Evolutionary conservation across 2,797 vertebrate species (phyloP), one percentile per base, ranked within the genome.

Genomic region (Sebastes oblongus): DNA sequence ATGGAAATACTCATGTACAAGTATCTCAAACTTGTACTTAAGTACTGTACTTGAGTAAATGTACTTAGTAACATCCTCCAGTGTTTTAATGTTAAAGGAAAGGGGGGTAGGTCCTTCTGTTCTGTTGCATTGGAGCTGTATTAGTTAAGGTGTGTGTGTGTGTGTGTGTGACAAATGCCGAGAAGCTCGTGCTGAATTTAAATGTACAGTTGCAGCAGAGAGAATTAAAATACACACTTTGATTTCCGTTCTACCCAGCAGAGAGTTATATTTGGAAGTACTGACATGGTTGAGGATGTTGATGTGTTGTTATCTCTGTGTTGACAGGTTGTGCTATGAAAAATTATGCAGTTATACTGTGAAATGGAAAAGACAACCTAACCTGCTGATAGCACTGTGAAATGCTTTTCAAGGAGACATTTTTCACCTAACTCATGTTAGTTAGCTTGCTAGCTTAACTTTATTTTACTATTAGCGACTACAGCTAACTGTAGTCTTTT

Each of bases 261-360:
- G 69, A 77, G 72, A 77, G 78, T 71, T 83, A 82, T 84, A 77
- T 89, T 78, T 86, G 75, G 75, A 77, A 46, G 58, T 11, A 22
- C 34, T 52, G 73, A 75, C 30, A 20, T 2, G 3, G 24, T n/a
- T n/a, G 70, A 34, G 59, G 12, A 39, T 82, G 74, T 55, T 66
- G 81, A 72, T 50, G 68, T 67, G 36, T 66, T 68, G 24, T 81
- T 54, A 66, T 84, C 71, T 83, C 25, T 55, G 71, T 25, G 81
- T 39, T 77, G 85, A 85, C 68, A 68, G 78, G 22, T 20, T 78
- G 55, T 14, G 30, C 22, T 50, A 25, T 55, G 54, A 50, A 75
- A 59, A 56, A 42, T 16, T 8, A 18, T 56, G 72, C 30, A 62
- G 59, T 72, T 80, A 39, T 20, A 72, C 34, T 32, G 14, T 30